A percentile compares a stretch with the other conserved stretches of the same genome.
phyloP scores from a whole-genome alignment of 2,888 invertebrate species.

The Cecidostiba fungosa region DNA sequence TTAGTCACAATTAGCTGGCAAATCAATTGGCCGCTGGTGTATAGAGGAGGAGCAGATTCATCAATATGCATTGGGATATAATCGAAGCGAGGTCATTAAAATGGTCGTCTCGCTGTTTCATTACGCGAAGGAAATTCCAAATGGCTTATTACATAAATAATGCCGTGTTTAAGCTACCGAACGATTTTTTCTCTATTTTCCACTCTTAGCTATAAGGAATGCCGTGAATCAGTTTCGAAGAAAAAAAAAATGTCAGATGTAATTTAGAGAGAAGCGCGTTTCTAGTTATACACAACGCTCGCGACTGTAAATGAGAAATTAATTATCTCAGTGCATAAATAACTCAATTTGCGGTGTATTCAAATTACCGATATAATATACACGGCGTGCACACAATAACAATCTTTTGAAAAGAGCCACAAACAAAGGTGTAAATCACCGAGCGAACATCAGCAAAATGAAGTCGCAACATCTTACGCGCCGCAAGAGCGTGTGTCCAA shows the following conservation, averaged over 20 bases:
- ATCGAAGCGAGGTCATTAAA: constrained; percentile 73
- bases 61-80: constrained; percentile 71
- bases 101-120: constrained; percentile 55
- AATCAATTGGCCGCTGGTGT: constrained; percentile 70
- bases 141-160: constrained; percentile 62
- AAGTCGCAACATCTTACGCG: constrained; percentile 31
- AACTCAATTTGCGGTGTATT: constrained; percentile 19
- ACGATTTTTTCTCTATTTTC: neutral
- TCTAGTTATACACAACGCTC: neutral
- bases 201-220: neutral
- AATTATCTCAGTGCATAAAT: constrained; percentile 28
- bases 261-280: constrained; percentile 30
- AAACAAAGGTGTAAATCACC: constrained; percentile 35
- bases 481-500: constrained; percentile 25
- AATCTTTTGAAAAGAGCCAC: neutral
- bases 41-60: constrained; percentile 65
- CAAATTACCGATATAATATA: neutral
- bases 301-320: constrained; percentile 16
- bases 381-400: neutral
- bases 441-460: neutral
- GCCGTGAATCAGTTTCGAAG: neutral
- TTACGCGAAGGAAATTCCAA: constrained; percentile 49
- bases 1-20: constrained; percentile 74
- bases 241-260: constrained; percentile 21
- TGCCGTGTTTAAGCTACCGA: constrained; percentile 48